Evolutionary conservation across 2,797 vertebrate species (phyloP).

Genomic region (Rhinatrema bivittatum): DNA sequence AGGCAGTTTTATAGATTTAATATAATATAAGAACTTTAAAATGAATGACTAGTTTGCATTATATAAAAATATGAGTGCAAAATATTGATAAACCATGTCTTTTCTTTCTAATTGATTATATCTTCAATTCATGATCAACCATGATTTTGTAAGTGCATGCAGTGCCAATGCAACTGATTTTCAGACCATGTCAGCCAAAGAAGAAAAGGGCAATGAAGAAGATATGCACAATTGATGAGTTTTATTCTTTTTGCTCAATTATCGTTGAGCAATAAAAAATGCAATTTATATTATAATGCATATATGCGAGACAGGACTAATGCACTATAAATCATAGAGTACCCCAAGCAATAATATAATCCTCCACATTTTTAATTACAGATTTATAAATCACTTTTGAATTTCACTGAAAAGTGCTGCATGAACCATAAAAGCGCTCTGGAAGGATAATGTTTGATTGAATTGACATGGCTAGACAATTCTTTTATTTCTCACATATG

Average conservation of each 20-base stretch:
- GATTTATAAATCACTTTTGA: constrained; percentile 41
- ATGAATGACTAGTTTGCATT: too few species aligned
- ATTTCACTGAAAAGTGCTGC: constrained; percentile 26
- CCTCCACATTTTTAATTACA: constrained; percentile 41
- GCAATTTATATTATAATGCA: constrained; percentile 26
- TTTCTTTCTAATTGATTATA: constrained; percentile 1
- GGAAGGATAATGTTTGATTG: constrained; percentile 32
- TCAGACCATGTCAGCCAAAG: not conserved
- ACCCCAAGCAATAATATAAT: constrained; percentile 36
- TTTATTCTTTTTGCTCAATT: constrained; percentile 19
- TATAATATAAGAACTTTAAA: too few species aligned
- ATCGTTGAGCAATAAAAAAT: constrained; percentile 31
- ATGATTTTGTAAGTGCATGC: constrained; percentile 1
- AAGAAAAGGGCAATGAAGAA: constrained; percentile 21
- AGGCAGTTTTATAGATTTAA: too few species aligned
- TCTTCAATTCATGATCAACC: not conserved
- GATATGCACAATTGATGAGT: constrained; percentile 18
- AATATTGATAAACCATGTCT: not conserved
- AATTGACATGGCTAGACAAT: too few species aligned
- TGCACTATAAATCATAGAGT: constrained; percentile 18
- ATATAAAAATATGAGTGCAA: too few species aligned
- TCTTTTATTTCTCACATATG: too few species aligned
- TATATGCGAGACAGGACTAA: constrained; percentile 19
- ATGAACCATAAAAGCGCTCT: constrained; percentile 11
- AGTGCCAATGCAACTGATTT: constrained; percentile 1